Evolutionary conservation across 2,888 invertebrate genomes (phyloP), one percentile per base, ranked within the genome.

Genomic region (Heliconius charithonia): DNA sequence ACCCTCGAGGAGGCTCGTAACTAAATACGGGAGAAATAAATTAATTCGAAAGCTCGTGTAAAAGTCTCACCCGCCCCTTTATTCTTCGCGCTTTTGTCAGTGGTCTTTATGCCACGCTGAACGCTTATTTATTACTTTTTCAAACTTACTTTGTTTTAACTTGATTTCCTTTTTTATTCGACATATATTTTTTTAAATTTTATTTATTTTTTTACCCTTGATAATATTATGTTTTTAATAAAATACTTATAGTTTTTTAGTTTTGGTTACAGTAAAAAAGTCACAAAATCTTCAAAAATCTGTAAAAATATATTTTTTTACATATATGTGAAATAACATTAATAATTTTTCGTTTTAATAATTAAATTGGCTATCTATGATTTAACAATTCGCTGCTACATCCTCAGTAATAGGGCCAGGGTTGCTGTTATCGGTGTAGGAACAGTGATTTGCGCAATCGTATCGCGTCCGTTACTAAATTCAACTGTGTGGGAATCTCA

Each of bases 401-500:
- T 92, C 89, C 91, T 89, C 85, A 89, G 83, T 87, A 90, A 93
- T 92, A 92, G 92, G 93, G 94, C 93, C 94, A 94, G 93, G 94
- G 94, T 93, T 81, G 85, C 85, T 88, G 89, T 94, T 94, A 94
- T 94, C 94, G 87, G 84, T 89, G 87, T 90, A 93, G 93, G 93
- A 94, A 92, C 93, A 85, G 87, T 93, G 88, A 91, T 92, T 94
- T 94, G 93, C 94, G 94, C 94, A 94, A 94, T 89, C 89, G 81
- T 85, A 78, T 81, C 82, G 88, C 92, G 90, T 91, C 92, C 92
- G 92, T 87, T 85, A 88, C 89, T 90, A 89, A 89, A 89, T 88
- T 90, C 89, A 89, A 85, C 86, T 88, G 88, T 89, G 89, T 91
- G 90, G 89, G 90, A 91, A 92, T 25, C 59, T 72, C 72, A 37